Evolutionary conservation across 2,113 vertebrate genomes (phyloP).

Genomic region (Ptychochromis oligacanthus): DNA sequence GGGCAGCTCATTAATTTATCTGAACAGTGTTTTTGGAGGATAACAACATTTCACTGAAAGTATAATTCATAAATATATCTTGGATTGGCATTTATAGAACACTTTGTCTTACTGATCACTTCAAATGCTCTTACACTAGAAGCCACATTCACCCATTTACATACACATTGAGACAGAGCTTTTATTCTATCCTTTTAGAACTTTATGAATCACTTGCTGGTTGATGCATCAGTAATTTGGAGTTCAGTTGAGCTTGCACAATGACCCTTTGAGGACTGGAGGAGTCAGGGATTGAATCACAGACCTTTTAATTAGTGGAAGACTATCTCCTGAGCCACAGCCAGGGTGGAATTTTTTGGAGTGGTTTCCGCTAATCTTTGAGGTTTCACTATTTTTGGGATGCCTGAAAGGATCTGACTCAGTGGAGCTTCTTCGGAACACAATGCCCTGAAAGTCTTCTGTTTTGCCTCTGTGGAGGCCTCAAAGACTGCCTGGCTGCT

Average conservation of each 20-base stretch:
- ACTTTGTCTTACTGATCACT: background rate
- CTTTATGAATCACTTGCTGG: background rate
- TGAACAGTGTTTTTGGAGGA: too few relatives aligned
- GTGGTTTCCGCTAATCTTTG: background rate
- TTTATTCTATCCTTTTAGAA: background rate
- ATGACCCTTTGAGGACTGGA: background rate
- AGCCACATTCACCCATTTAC: background rate
- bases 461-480: background rate
- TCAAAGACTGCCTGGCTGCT: background rate
- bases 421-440: background rate
- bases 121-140: background rate
- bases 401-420: background rate
- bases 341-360: background rate
- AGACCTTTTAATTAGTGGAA: background rate
- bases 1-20: too few relatives aligned
- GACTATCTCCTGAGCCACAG: background rate
- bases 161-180: background rate
- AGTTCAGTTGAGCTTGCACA: background rate
- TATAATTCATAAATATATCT: background rate
- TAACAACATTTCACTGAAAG: background rate
- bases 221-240: background rate
- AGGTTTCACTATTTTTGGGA: background rate
- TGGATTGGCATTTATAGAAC: background rate
- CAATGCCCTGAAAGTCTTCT: too few relatives aligned
- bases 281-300: background rate